Percentiles rank a stretch among this genome's conserved stretches.
These are phyloP conservation scores for Nannospalax galili DNA, from an alignment of 2,113 vertebrate genomes.

Conservation along the genomic window DNA sequence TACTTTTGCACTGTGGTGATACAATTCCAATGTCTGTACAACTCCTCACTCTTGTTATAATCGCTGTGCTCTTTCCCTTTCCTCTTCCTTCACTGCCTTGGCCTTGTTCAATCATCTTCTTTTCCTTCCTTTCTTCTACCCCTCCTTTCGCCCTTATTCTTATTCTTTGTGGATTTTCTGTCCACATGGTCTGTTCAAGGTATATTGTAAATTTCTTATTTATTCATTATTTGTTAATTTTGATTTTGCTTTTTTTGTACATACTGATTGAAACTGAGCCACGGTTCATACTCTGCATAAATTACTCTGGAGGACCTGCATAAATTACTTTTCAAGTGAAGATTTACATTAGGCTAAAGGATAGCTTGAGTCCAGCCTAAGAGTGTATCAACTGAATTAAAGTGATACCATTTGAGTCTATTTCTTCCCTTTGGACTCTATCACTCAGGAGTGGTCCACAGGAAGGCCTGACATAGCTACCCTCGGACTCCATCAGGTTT, in stretches of 20 bases:
- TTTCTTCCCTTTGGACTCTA: neutral
- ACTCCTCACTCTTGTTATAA: no score
- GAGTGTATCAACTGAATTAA: neutral
- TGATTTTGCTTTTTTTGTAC: neutral
- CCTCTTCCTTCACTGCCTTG: neutral
- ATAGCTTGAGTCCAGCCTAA: neutral
- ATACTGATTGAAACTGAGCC: neutral
- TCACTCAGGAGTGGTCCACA: neutral
- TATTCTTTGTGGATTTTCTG: neutral
- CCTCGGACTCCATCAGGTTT: accelerated
- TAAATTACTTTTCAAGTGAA: neutral
- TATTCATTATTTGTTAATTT: neutral
- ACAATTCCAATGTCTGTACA: no score
- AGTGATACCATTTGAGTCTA: neutral
- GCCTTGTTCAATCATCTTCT: neutral
- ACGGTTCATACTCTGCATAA: neutral
- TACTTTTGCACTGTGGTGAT: no score
- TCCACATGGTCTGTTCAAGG: no score
- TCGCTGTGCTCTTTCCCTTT: neutral
- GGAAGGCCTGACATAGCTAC: neutral
- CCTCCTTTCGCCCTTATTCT: neutral
- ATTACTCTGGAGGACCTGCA: neutral
- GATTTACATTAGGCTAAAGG: neutral
- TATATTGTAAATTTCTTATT: neutral
- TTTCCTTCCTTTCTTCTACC: no score